A percentile compares a stretch with the other conserved stretches of the same genome.
phyloP scores from a whole-genome alignment of 2,888 invertebrate species.

The Rhagium mordax region DNA sequence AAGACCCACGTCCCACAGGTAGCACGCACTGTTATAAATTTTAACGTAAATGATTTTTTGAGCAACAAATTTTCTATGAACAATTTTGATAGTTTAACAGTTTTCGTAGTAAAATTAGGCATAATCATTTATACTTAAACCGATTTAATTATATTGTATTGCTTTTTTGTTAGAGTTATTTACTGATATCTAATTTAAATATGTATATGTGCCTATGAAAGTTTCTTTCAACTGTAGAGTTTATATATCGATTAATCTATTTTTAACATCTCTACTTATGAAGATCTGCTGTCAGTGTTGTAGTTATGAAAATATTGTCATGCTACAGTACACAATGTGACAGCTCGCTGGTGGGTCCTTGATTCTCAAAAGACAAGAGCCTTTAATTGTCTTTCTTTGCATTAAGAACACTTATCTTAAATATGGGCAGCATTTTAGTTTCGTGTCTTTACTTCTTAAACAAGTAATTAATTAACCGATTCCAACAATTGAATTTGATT shows the following conservation, averaged over 20 bases:
- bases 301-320: constrained; percentile 14
- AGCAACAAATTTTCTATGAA: too few relatives aligned
- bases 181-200: too few relatives aligned
- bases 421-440: constrained; percentile 45
- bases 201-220: background rate
- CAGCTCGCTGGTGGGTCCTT: constrained; percentile 59
- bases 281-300: constrained; percentile 17
- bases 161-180: too few relatives aligned
- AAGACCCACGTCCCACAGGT: too few relatives aligned
- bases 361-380: constrained; percentile 44
- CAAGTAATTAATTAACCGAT: constrained; percentile 32
- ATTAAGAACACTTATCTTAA: constrained; percentile 48
- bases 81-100: too few relatives aligned
- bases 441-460: constrained; percentile 25
- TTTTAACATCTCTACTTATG: constrained; percentile 11
- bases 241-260: constrained; percentile 22
- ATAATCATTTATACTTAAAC: too few relatives aligned
- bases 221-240: background rate
- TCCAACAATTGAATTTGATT: background rate
- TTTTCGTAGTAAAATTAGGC: too few relatives aligned
- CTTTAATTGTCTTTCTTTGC: constrained; percentile 43
- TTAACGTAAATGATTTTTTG: too few relatives aligned
- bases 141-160: too few relatives aligned
- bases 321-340: constrained; percentile 53
- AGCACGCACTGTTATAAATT: too few relatives aligned